A percentile compares a stretch with the other conserved stretches of the same genome.
Evolutionary conservation across 2,113 vertebrate species (phyloP).

Genomic region (chimpanzee (Pan troglodytes)): NHGRI_mPanTro3-v2.1_pri NC_072413.2:65564001-65564500

Average conservation of each 20-base stretch:
- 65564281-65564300: background rate
- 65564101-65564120: background rate
- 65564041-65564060: constrained; percentile 89
- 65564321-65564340: background rate
- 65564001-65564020: constrained; percentile 92
- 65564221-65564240: background rate
- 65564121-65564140: background rate
- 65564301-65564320: background rate
- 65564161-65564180: background rate
- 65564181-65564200: background rate
- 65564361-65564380: background rate
- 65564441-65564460: background rate
- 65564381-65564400: background rate
- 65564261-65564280: background rate
- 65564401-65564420: background rate
- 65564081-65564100: constrained; percentile 87
- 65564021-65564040: constrained; percentile 84
- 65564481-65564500: background rate
- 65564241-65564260: background rate
- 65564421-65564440: background rate
- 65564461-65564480: background rate
- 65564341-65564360: background rate
- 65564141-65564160: background rate
- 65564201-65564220: background rate
- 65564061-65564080: constrained; percentile 92